Evolutionary conservation across 2,888 invertebrate genomes (phyloP).

Genomic region (Boloria euphrosyne): DNA sequence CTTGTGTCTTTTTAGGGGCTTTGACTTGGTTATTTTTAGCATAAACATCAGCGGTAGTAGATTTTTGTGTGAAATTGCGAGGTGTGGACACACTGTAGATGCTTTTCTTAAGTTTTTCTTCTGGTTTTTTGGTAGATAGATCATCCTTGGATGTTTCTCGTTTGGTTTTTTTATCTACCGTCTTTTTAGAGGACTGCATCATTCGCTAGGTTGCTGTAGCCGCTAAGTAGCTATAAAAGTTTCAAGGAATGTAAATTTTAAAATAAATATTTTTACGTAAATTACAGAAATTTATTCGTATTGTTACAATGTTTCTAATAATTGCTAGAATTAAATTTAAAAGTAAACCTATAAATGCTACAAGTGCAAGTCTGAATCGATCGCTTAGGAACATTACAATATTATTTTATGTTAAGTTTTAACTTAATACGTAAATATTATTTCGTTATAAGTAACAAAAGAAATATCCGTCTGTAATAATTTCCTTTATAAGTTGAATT

Average conservation of each 20-base stretch:
- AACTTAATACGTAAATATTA: too few relatives aligned
- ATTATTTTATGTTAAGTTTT: too few relatives aligned
- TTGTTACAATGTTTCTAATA: not conserved
- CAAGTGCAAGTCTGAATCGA: too few relatives aligned
- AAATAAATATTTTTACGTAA: too few relatives aligned
- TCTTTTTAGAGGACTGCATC: conserved; percentile 43
- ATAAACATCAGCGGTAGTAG: conserved; percentile 65
- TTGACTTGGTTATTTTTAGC: conserved; percentile 52
- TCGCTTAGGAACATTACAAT: too few relatives aligned
- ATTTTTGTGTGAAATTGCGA: conserved; percentile 57
- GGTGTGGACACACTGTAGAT: conserved; percentile 56
- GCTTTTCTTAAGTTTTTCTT: conserved; percentile 59
- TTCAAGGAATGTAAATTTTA: not conserved
- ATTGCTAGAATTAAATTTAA: not conserved
- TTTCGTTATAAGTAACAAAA: too few relatives aligned
- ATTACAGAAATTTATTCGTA: too few relatives aligned
- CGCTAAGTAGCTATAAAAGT: not conserved
- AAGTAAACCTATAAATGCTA: not conserved
- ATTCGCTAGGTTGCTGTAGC: not conserved
- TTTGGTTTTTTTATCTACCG: conserved; percentile 44
- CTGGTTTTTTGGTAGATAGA: conserved; percentile 44
- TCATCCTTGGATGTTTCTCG: conserved; percentile 56
- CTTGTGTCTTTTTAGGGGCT: conserved; percentile 57
- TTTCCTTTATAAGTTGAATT: too few relatives aligned
- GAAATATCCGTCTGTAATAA: too few relatives aligned